Percentiles rank a stretch among this genome's conserved stretches.
Conservation (phyloP, 2,888 invertebrate species). For the Pecten maximus region DNA sequence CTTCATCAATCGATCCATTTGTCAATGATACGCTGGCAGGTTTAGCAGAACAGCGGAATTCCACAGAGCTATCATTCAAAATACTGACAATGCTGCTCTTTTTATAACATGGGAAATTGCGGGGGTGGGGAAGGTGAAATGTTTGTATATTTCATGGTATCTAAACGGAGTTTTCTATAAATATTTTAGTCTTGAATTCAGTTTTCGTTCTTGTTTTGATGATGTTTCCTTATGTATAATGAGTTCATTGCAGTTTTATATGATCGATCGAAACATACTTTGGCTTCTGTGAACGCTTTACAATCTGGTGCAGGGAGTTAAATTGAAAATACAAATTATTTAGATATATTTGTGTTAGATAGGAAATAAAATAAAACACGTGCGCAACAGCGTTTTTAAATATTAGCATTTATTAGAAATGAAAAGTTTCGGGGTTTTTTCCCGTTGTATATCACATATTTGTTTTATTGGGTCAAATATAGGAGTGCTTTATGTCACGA, state of each 20-base stretch:
- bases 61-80: background rate
- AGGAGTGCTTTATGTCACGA: no score
- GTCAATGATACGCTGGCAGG: background rate
- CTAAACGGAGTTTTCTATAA: background rate
- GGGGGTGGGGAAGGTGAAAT: background rate
- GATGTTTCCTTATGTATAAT: background rate
- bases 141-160: background rate
- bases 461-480: no score
- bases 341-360: no score
- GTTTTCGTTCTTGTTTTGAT: background rate
- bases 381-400: no score
- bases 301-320: background rate
- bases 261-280: background rate
- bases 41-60: background rate
- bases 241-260: background rate
- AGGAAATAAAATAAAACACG: no score
- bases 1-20: constrained; percentile 2
- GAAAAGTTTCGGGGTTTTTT: no score
- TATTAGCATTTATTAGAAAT: no score
- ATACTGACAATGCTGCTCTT: background rate
- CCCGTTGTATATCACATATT: no score
- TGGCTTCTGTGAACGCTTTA: background rate
- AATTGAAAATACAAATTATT: no score
- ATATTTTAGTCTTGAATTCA: background rate
- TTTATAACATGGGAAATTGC: background rate